Evolutionary conservation across 2,888 invertebrate genomes (phyloP).

Genomic region (Smittia sp.): DNA sequence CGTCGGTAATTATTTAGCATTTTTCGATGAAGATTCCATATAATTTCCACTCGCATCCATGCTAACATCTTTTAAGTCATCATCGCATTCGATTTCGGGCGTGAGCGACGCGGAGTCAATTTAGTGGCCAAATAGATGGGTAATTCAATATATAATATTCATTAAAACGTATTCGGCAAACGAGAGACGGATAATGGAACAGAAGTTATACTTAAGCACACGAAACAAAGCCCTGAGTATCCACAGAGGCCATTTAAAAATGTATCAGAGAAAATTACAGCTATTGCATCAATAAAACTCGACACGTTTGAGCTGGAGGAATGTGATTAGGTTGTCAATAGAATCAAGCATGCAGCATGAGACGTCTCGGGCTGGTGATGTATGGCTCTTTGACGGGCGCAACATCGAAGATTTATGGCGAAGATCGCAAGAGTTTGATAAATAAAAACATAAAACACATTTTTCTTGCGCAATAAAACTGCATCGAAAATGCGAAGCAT

Average conservation of each 20-base stretch:
- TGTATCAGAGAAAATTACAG: conserved; percentile 32
- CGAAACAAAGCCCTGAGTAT: conserved; percentile 19
- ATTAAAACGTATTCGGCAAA: conserved; percentile 16
- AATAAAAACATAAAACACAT: background rate
- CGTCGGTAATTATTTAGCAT: no score
- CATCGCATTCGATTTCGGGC: background rate
- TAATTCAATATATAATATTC: conserved; percentile 28
- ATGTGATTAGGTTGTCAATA: conserved; percentile 37
- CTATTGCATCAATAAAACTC: conserved; percentile 31
- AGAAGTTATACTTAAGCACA: conserved; percentile 35
- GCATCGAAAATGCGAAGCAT: no score
- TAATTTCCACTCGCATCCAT: conserved; percentile 22
- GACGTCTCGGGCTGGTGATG: background rate
- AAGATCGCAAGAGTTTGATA: background rate
- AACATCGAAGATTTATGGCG: background rate
- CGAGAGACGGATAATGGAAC: conserved; percentile 8
- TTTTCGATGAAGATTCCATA: conserved; percentile 25
- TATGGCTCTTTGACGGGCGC: background rate
- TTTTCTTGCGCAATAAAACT: background rate
- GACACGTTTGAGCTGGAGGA: background rate
- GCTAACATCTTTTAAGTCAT: conserved; percentile 22
- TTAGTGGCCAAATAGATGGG: background rate
- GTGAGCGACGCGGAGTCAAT: background rate
- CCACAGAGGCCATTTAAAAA: conserved; percentile 1
- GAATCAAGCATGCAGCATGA: background rate